Percentiles rank a stretch among this genome's conserved stretches.
phyloP scores from a whole-genome alignment of 2,797 vertebrate species.

The Notolabrus celidotus region DNA sequence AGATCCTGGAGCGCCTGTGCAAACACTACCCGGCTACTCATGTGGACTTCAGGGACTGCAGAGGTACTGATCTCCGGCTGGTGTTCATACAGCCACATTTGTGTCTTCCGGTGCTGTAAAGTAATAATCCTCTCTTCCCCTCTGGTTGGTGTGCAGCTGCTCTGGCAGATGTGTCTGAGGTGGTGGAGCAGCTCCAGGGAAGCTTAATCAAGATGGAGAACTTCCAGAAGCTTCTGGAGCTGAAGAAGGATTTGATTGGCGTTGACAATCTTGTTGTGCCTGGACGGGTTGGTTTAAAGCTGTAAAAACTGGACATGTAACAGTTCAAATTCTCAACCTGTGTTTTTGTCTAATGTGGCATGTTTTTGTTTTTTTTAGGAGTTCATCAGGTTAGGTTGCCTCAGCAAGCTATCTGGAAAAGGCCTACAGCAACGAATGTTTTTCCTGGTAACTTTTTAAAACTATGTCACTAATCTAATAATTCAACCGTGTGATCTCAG shows the following conservation, averaged over 20 bases:
- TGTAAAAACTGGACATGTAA: not conserved
- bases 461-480: conserved; percentile 50
- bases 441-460: conserved; percentile 90
- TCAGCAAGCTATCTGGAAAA: conserved; percentile 98
- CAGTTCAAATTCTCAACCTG: not conserved
- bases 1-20: conserved; percentile 96
- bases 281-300: conserved; percentile 87
- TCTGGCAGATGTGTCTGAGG: conserved; percentile 94
- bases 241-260: conserved; percentile 96
- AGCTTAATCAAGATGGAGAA: conserved; percentile 97
- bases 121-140: not conserved
- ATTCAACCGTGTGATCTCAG: conserved; percentile 26
- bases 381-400: conserved; percentile 97
- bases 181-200: conserved; percentile 93
- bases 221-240: conserved; percentile 96
- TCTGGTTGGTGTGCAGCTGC: conserved; percentile 85
- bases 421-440: conserved; percentile 99
- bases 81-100: not conserved
- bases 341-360: not conserved
- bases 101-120: not conserved
- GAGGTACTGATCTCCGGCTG: conserved; percentile 58
- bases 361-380: conserved; percentile 83
- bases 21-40: conserved; percentile 93
- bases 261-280: conserved; percentile 92
- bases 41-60: conserved; percentile 94